Evolutionary conservation across 2,888 invertebrate genomes (phyloP), one percentile per base, ranked within the genome.

Genomic region (Eurytoma adleriae): DNA sequence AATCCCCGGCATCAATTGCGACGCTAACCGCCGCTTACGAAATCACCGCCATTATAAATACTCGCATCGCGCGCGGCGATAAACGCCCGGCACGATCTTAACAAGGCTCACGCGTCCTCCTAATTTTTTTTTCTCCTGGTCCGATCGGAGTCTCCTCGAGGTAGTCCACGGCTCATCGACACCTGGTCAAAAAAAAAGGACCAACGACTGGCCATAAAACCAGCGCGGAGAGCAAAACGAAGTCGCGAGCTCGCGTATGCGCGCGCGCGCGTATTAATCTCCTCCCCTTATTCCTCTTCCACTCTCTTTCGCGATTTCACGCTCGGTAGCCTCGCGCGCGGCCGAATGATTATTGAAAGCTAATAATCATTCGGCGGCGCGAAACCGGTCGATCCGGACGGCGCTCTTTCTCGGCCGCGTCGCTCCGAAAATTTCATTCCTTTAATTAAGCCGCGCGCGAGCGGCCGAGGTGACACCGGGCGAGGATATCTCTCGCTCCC

Each of bases 261-360:
- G 12, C 50, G 50, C 57, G 13, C 56, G 18, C n/a, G 40, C 71
- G 76, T 80, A 71, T 77, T 76, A 76, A 72, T 73, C 71, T 20
- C 30, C 50, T 13, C n/a, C 52, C 40, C 27, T 16, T n/a, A n/a
- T 1, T 1, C 12, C 18, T 1, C 57, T 16, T 57, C 14, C 12
- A 12, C 30, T 10, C n/a, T 13, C 14, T 40, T 54, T 27, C 54
- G 13, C 14, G 14, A 16, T n/a, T 1, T 13, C 54, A n/a, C 40
- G 50, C 1, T 14, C 30, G 73, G 18, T 56, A 61, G 73, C 73
- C 74, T 64, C 50, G 12, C 18, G 57, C 10, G 40, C n/a, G 13
- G 20, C 24, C 71, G 52, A 59, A 57, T 54, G 66, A 20, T 82
- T 77, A 82, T 79, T 79, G 76, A 79, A 82, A 82, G 79, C 79